Evolutionary conservation across 2,797 vertebrate genomes (phyloP).

Genomic region (Falco naumanni): DNA sequence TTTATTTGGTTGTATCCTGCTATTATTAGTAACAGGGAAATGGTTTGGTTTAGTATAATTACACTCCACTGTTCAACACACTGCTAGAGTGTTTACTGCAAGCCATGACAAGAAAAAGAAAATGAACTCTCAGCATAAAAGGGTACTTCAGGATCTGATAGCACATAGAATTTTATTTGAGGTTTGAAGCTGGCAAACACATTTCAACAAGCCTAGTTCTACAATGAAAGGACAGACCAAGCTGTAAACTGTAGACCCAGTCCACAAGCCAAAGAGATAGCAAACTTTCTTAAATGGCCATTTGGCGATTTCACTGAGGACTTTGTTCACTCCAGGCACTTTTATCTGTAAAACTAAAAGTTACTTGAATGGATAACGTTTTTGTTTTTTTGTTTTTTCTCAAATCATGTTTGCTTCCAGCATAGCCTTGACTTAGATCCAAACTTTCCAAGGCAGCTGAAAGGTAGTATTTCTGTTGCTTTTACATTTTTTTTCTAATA

Average conservation of each 20-base stretch:
- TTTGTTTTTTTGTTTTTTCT: slow-evolving; percentile 22
- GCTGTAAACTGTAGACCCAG: neutral
- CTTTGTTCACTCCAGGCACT: neutral
- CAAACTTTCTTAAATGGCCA: neutral
- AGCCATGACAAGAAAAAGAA: slow-evolving; percentile 29
- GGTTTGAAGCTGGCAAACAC: neutral
- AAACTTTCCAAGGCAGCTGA: neutral
- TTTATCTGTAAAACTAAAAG: neutral
- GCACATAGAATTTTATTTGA: neutral
- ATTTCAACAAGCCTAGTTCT: neutral
- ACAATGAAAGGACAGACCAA: neutral
- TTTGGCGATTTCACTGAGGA: neutral
- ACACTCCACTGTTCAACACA: neutral
- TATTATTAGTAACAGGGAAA: slow-evolving; percentile 24
- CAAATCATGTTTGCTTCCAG: neutral
- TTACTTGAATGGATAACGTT: neutral
- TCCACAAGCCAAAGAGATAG: neutral
- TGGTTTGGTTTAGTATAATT: slow-evolving; percentile 42
- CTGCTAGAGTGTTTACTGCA: neutral
- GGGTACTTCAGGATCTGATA: neutral
- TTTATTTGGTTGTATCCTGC: neutral
- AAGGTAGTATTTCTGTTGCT: neutral
- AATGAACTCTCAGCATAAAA: slow-evolving; percentile 10
- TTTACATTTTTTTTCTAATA: neutral
- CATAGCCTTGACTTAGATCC: neutral